Conservation (phyloP, 2,113 vertebrate species). For the Charina bottae region DNA sequence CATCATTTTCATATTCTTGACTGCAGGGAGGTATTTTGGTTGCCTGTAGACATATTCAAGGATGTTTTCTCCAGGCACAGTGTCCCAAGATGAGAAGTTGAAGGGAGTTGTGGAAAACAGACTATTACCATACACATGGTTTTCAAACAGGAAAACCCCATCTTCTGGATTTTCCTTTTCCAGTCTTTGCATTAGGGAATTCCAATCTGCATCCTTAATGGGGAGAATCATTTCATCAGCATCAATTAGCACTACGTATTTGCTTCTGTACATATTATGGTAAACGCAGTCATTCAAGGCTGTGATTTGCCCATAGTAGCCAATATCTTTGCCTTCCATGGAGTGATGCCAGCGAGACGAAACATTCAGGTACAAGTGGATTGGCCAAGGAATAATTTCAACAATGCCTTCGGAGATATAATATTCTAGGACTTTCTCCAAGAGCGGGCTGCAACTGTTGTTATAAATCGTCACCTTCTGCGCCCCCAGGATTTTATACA, state of each 20-base stretch:
- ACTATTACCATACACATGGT: slow-evolving; percentile 72
- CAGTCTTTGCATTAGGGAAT: slow-evolving; percentile 69
- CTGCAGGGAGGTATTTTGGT: background rate
- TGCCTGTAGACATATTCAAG: slow-evolving; percentile 75
- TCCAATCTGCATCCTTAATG: slow-evolving; percentile 66
- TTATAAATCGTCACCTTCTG: slow-evolving; percentile 80
- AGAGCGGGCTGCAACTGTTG: slow-evolving; percentile 74
- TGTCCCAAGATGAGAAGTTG: slow-evolving; percentile 67
- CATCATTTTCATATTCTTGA: slow-evolving; percentile 28
- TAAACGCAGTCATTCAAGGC: too few species aligned
- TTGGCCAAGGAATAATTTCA: slow-evolving; percentile 80
- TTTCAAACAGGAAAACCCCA: slow-evolving; percentile 74
- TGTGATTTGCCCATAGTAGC: slow-evolving; percentile 60
- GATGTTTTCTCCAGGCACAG: slow-evolving; percentile 77
- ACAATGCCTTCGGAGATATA: slow-evolving; percentile 74
- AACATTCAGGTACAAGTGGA: slow-evolving; percentile 67
- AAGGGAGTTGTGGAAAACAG: slow-evolving; percentile 66
- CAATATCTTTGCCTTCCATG: slow-evolving; percentile 32
- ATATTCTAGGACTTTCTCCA: slow-evolving; percentile 71
- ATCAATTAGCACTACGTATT: slow-evolving; percentile 73
- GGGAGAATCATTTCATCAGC: slow-evolving; percentile 80
- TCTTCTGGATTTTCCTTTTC: slow-evolving; percentile 60
- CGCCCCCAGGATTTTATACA: slow-evolving; percentile 81
- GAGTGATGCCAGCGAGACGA: slow-evolving; percentile 69
- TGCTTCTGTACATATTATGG: slow-evolving; percentile 60